Conservation (phyloP, 2,797 vertebrate species). For the Coranthus polyacanthus region DNA sequence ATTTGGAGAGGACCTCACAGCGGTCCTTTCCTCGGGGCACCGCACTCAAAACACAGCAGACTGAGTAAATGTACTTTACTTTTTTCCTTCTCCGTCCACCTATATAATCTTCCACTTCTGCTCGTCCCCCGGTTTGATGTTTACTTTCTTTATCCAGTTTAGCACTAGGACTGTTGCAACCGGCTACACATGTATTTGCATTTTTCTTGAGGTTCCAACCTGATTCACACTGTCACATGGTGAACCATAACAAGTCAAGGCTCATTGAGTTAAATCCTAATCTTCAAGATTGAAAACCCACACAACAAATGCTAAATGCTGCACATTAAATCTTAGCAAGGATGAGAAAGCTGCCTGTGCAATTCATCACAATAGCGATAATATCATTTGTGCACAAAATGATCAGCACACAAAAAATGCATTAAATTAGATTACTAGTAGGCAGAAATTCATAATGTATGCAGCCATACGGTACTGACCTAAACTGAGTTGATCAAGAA, state of each 20-base stretch:
- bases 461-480: constrained; percentile 7
- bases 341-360: not conserved
- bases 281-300: constrained; percentile 18
- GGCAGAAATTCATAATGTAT: not conserved
- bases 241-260: not conserved
- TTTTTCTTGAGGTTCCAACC: not conserved
- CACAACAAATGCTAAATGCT: not conserved
- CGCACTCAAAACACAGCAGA: constrained; percentile 47
- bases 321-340: not conserved
- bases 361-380: not conserved
- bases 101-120: not conserved
- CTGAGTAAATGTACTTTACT: constrained; percentile 26
- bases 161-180: not conserved
- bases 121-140: not conserved
- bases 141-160: not conserved
- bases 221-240: not conserved
- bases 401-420: constrained; percentile 20
- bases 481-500: not conserved
- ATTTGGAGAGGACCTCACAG: constrained; percentile 56
- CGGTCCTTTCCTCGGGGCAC: constrained; percentile 37
- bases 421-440: constrained; percentile 1
- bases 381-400: constrained; percentile 5
- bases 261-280: constrained; percentile 14
- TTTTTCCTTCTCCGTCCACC: not conserved
- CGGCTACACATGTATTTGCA: not conserved